Conservation (phyloP, 1,140 invertebrate genomes). For the Drosophila lacteicornis region DNA sequence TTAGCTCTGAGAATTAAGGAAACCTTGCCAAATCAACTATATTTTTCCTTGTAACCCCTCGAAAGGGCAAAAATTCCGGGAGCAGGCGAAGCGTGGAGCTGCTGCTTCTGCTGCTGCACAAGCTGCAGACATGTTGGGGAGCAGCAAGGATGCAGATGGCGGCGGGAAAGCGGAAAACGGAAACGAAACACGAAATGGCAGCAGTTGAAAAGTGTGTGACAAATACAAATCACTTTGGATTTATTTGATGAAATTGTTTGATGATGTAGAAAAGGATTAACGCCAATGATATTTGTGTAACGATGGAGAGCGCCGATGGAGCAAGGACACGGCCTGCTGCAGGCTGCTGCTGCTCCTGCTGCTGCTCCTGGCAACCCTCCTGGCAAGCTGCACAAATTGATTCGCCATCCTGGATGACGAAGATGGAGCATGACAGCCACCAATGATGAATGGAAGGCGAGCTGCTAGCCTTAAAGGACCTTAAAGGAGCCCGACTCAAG, state of each 20-base stretch:
- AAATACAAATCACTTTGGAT: slow-evolving; percentile 81
- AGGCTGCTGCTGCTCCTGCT: neutral
- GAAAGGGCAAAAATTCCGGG: slow-evolving; percentile 12
- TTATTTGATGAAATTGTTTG: slow-evolving; percentile 82
- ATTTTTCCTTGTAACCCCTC: neutral
- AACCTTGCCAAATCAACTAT: neutral
- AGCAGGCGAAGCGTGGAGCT: slow-evolving; percentile 16
- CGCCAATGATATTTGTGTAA: slow-evolving; percentile 77
- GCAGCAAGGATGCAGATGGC: slow-evolving; percentile 2
- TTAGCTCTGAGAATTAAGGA: too few species aligned
- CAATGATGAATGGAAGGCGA: slow-evolving; percentile 53
- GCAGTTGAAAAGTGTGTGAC: slow-evolving; percentile 77
- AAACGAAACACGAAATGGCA: slow-evolving; percentile 30
- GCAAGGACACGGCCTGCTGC: slow-evolving; percentile 11
- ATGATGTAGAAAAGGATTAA: slow-evolving; percentile 82
- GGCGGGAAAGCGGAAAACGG: slow-evolving; percentile 16
- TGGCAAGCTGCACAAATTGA: slow-evolving; percentile 48
- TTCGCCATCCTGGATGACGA: slow-evolving; percentile 50
- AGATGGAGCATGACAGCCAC: slow-evolving; percentile 65
- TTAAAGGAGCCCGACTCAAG: neutral
- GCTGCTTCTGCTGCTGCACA: slow-evolving; percentile 15
- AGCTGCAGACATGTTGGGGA: slow-evolving; percentile 60
- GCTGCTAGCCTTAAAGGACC: neutral
- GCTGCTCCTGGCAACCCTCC: too few species aligned
- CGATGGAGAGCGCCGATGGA: slow-evolving; percentile 1